Conservation (phyloP, 2,888 invertebrate species). For the Sarcophaga carnaria region DNA sequence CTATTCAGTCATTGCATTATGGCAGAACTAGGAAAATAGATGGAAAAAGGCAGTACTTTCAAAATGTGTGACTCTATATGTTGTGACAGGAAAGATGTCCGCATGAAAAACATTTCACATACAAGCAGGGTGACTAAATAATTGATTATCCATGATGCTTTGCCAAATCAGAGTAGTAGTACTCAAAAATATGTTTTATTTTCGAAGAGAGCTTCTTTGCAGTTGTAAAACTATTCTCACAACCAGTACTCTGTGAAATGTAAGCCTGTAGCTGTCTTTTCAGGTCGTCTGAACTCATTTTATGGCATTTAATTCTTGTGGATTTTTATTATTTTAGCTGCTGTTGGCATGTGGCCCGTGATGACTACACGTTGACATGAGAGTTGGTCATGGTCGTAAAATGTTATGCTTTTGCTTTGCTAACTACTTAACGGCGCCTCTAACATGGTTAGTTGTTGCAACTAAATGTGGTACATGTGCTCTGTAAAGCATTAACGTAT, state of each 20-base stretch:
- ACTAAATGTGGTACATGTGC: background rate
- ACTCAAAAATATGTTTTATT: too few species aligned
- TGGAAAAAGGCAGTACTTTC: too few species aligned
- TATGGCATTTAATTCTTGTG: background rate
- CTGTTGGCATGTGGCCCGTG: constrained; percentile 66
- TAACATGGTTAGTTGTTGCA: background rate
- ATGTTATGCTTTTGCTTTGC: constrained; percentile 42
- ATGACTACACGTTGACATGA: constrained; percentile 62
- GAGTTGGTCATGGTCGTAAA: constrained; percentile 66
- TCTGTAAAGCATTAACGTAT: background rate
- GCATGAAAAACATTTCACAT: too few species aligned
- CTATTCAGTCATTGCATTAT: too few species aligned
- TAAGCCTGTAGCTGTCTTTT: background rate
- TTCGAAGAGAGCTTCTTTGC: too few species aligned
- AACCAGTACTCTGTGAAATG: background rate
- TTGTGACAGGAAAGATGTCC: too few species aligned
- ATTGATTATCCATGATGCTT: too few species aligned
- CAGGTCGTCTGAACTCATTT: background rate
- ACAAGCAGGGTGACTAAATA: too few species aligned
- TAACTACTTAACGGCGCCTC: background rate
- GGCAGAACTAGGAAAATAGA: too few species aligned
- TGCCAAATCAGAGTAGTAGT: too few species aligned
- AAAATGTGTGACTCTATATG: too few species aligned
- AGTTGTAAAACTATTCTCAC: background rate
- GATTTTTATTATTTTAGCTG: constrained; percentile 17